These are phyloP conservation scores for Rhogogaster chlorosoma DNA, from an alignment of 2,888 invertebrate species.

Conservation along the genomic window DNA sequence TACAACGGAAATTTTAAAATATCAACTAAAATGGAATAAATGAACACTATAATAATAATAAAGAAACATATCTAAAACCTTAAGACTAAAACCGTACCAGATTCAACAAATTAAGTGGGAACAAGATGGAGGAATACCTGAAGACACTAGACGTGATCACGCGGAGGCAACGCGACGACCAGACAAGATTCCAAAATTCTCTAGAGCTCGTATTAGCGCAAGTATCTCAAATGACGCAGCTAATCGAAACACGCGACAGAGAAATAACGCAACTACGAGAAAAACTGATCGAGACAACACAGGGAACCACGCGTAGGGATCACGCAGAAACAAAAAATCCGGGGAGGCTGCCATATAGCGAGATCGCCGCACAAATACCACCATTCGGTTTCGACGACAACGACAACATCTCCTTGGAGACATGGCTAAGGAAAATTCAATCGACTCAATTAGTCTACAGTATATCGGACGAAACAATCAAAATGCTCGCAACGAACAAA, in stretches of 20 bases:
- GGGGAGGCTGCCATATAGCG: not conserved
- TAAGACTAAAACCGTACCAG: too few relatives aligned
- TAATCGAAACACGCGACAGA: constrained; percentile 6
- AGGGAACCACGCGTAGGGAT: not conserved
- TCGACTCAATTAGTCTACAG: not conserved
- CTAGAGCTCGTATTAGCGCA: not conserved
- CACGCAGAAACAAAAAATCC: not conserved
- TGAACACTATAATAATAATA: too few relatives aligned
- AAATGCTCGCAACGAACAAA: constrained; percentile 48
- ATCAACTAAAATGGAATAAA: too few relatives aligned
- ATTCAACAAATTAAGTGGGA: too few relatives aligned
- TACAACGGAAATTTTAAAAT: too few relatives aligned
- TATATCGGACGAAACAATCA: constrained; percentile 34
- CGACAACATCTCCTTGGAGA: constrained; percentile 31
- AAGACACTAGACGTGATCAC: not conserved
- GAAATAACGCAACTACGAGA: not conserved
- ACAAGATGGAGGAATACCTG: not conserved
- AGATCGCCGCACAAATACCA: constrained; percentile 10
- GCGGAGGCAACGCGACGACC: constrained; percentile 1
- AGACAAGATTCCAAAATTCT: not conserved
- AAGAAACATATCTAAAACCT: too few relatives aligned
- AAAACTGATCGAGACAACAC: not conserved
- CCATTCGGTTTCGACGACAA: not conserved
- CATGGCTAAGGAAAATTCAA: constrained; percentile 30
- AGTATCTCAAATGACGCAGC: constrained; percentile 8